These are phyloP conservation scores for Hyles vespertilio DNA, from an alignment of 1,140 invertebrate genomes.

Conservation along the genomic window DNA sequence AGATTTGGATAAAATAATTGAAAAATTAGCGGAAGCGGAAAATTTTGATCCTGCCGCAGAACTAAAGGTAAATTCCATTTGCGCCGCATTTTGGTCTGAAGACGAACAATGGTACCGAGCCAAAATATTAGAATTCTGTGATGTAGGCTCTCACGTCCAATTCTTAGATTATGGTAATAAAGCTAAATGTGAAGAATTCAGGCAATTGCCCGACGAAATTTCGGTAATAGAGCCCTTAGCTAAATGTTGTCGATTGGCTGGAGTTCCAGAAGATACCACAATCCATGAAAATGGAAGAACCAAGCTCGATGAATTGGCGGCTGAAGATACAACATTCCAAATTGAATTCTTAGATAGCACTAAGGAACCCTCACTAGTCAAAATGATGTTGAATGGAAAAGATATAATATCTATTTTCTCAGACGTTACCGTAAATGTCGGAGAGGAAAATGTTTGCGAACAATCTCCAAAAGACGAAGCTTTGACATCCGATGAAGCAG, in stretches of 20 bases:
- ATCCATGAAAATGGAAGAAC: conserved; percentile 63
- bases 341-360: conserved; percentile 72
- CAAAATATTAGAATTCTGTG: conserved; percentile 68
- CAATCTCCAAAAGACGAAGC: neutral
- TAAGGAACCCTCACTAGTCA: conserved; percentile 59
- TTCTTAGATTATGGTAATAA: conserved; percentile 87
- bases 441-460: conserved; percentile 3
- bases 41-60: conserved; percentile 70
- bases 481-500: neutral
- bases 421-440: conserved; percentile 15
- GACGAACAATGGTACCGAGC: conserved; percentile 82
- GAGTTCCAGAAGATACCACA: conserved; percentile 56
- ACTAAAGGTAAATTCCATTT: conserved; percentile 74
- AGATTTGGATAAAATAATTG: conserved; percentile 77
- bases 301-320: conserved; percentile 70
- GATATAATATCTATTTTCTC: conserved; percentile 42
- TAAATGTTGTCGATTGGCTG: conserved; percentile 77
- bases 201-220: conserved; percentile 78
- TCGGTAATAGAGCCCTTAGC: conserved; percentile 76
- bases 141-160: conserved; percentile 78
- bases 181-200: conserved; percentile 76
- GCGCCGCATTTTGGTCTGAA: conserved; percentile 80
- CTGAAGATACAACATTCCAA: conserved; percentile 64
- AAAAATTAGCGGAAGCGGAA: conserved; percentile 72
- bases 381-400: conserved; percentile 53